These are phyloP conservation scores for Nerophis ophidion DNA, from an alignment of 2,113 vertebrate genomes.

Conservation along the genomic window DNA sequence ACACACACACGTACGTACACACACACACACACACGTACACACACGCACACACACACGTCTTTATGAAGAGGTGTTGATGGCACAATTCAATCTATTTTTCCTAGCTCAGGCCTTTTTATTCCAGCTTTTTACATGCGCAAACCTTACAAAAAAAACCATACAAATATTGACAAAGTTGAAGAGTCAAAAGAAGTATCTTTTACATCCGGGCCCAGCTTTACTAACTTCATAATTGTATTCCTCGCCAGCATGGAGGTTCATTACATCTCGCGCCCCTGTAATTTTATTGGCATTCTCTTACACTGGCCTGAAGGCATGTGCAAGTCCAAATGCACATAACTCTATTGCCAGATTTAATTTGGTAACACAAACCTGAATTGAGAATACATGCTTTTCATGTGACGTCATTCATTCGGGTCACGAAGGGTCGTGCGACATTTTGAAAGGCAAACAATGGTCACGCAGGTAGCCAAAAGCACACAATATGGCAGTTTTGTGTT, in stretches of 20 bases:
- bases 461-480: no score
- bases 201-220: constrained; percentile 33
- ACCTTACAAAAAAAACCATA: background rate
- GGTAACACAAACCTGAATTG: constrained; percentile 36
- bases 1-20: constrained; percentile 1
- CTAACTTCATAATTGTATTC: constrained; percentile 57
- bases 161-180: constrained; percentile 15
- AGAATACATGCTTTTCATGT: no score
- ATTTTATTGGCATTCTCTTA: constrained; percentile 77
- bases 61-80: constrained; percentile 29
- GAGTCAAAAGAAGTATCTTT: background rate
- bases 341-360: constrained; percentile 28
- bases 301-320: constrained; percentile 63
- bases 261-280: constrained; percentile 63
- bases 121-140: constrained; percentile 5
- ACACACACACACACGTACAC: constrained; percentile 9
- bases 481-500: no score
- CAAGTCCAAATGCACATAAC: constrained; percentile 30
- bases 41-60: constrained; percentile 13
- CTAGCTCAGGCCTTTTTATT: background rate
- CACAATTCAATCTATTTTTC: constrained; percentile 14
- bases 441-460: no score
- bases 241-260: constrained; percentile 71
- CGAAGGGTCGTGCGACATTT: no score
- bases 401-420: no score